These are phyloP conservation scores for Oxystoma pomonae DNA, from an alignment of 2,888 invertebrate genomes.

Conservation along the genomic window DNA sequence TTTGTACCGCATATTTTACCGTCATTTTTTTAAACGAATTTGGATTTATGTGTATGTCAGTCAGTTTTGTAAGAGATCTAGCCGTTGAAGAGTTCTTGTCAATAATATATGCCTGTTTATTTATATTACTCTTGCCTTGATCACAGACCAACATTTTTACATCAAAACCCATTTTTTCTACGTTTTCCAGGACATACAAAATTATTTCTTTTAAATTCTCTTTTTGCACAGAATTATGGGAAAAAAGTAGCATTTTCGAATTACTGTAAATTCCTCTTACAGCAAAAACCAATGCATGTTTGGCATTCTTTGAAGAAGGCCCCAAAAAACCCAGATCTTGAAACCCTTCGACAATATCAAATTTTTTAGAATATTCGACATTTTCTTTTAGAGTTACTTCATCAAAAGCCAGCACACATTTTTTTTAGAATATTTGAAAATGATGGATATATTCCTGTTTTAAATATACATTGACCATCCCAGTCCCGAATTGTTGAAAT, in stretches of 20 bases:
- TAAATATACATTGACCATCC: neutral
- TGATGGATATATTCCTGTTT: slow-evolving; percentile 1
- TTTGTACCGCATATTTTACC: slow-evolving; percentile 3
- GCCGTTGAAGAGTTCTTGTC: slow-evolving; percentile 1
- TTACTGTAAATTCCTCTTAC: neutral
- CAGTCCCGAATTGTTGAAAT: neutral
- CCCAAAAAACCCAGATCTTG: slow-evolving; percentile 4
- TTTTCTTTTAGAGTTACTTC: slow-evolving; percentile 3
- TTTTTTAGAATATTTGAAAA: neutral
- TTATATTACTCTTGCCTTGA: neutral
- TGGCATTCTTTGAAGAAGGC: neutral
- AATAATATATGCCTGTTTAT: slow-evolving; percentile 3
- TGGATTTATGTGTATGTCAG: slow-evolving; percentile 3
- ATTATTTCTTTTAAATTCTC: slow-evolving; percentile 2
- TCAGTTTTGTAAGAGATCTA: slow-evolving; percentile 1
- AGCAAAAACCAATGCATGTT: slow-evolving; percentile 4
- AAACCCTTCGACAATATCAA: slow-evolving; percentile 5
- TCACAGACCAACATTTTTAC: neutral
- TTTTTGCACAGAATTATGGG: slow-evolving; percentile 2
- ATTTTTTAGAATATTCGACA: neutral
- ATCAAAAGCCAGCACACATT: slow-evolving; percentile 1
- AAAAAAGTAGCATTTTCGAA: slow-evolving; percentile 3
- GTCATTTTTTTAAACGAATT: slow-evolving; percentile 3
- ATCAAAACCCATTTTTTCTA: neutral
- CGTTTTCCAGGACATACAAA: neutral